phyloP scores from a whole-genome alignment of 2,888 invertebrate genomes.

The Leptinotarsa juncta region DNA sequence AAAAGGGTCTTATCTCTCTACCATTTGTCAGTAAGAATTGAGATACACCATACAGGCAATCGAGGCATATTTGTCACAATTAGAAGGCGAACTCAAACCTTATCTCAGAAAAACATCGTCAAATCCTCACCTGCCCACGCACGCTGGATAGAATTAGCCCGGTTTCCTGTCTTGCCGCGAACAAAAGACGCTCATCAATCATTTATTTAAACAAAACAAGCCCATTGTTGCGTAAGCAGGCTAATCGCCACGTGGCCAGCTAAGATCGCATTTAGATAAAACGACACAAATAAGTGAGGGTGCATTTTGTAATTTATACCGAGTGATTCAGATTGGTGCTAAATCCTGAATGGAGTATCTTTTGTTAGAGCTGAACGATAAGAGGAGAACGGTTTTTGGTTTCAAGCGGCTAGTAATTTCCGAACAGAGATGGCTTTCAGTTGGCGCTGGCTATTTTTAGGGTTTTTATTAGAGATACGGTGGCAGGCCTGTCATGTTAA shows the following conservation, averaged over 20 bases:
- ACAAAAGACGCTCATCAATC: conserved; percentile 61
- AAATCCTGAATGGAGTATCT: conserved; percentile 56
- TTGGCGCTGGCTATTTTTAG: conserved; percentile 58
- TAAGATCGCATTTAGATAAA: conserved; percentile 57
- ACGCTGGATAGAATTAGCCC: conserved; percentile 47
- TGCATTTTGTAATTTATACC: conserved; percentile 55
- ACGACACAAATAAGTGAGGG: conserved; percentile 56
- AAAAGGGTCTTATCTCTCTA: not conserved
- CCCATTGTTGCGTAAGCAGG: conserved; percentile 57
- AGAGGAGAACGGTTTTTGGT: conserved; percentile 52
- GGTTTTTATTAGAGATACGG: conserved; percentile 59
- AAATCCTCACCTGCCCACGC: conserved; percentile 56
- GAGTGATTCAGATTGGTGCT: conserved; percentile 56
- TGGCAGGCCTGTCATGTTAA: conserved; percentile 60
- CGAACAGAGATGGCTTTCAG: conserved; percentile 57
- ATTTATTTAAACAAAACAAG: conserved; percentile 61
- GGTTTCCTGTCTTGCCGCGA: conserved; percentile 49
- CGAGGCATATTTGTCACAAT: not conserved
- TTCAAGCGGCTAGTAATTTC: conserved; percentile 59
- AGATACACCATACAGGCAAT: not conserved
- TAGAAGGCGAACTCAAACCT: conserved; percentile 26
- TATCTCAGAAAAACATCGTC: conserved; percentile 55
- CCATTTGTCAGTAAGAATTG: not conserved
- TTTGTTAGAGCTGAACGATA: conserved; percentile 46
- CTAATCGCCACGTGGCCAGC: conserved; percentile 53